Evolutionary conservation across 1,140 invertebrate genomes (phyloP).

Genomic region (Zaprionus davidi): DNA sequence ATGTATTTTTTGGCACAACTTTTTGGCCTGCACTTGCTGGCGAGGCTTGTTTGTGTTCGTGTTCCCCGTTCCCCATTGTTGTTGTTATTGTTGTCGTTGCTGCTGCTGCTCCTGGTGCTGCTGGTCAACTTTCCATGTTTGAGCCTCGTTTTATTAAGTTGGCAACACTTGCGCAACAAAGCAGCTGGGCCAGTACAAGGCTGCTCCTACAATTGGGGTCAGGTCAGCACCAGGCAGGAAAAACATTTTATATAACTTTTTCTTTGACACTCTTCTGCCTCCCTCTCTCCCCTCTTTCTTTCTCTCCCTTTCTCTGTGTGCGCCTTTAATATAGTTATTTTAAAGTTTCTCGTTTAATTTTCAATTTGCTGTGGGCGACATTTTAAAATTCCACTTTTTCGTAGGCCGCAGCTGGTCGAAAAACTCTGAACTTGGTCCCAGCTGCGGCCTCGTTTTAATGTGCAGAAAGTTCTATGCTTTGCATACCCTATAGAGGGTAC

Average conservation of each 20-base stretch:
- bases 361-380: constrained; percentile 74
- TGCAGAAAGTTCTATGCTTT: constrained; percentile 28
- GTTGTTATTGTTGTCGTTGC: constrained; percentile 3
- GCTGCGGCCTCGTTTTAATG: constrained; percentile 61
- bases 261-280: constrained; percentile 25
- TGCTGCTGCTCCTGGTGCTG: constrained; percentile 29
- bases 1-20: constrained; percentile 79
- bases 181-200: constrained; percentile 13
- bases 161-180: constrained; percentile 71
- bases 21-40: constrained; percentile 68
- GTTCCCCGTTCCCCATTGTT: background rate
- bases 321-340: constrained; percentile 72
- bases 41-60: constrained; percentile 38
- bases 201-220: constrained; percentile 56
- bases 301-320: background rate
- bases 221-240: constrained; percentile 35
- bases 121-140: constrained; percentile 78
- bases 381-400: constrained; percentile 68
- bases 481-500: background rate
- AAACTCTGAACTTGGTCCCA: constrained; percentile 29
- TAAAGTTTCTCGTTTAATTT: constrained; percentile 82
- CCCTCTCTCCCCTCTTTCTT: background rate
- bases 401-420: constrained; percentile 46
- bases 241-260: constrained; percentile 52
- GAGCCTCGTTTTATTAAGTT: constrained; percentile 79